Percentiles rank a stretch among this genome's conserved stretches.
Evolutionary conservation across 2,113 vertebrate genomes (phyloP).

Genomic region (Pollachius pollachius): DNA sequence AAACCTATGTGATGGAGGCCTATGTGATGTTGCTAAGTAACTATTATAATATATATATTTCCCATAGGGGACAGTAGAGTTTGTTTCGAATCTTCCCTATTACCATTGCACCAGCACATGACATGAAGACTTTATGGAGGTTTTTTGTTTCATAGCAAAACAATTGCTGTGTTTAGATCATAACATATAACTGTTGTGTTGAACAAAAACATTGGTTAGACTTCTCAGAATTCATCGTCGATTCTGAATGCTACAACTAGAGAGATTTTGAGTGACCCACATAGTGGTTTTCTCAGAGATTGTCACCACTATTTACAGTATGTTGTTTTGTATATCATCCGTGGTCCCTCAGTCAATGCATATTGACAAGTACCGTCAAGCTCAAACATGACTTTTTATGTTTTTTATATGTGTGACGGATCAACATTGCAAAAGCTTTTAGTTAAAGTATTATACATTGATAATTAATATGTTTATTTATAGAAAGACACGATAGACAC

Average conservation of each 20-base stretch:
- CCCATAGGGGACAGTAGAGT: neutral
- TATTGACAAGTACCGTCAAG: neutral
- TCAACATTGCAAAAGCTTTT: no score
- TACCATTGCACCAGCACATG: slow-evolving; percentile 41
- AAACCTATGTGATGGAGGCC: no score
- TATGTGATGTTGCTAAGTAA: no score
- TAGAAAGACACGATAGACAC: no score
- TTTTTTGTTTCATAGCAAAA: slow-evolving; percentile 67
- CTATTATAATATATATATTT: neutral
- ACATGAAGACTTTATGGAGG: slow-evolving; percentile 30
- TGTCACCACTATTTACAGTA: no score
- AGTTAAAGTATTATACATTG: no score
- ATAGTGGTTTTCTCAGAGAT: slow-evolving; percentile 2
- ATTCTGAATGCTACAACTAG: slow-evolving; percentile 28
- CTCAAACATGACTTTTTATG: no score
- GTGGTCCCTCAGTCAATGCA: neutral
- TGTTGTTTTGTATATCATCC: no score
- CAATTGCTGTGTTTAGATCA: slow-evolving; percentile 64
- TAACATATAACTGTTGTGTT: slow-evolving; percentile 62
- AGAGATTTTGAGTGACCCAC: slow-evolving; percentile 34
- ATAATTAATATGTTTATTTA: no score
- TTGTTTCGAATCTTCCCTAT: slow-evolving; percentile 32
- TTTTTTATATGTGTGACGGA: no score
- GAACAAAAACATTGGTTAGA: slow-evolving; percentile 46
- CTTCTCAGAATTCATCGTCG: slow-evolving; percentile 58